Base-by-base conservation (phyloP, 2,888 invertebrate species). In the Hemicrepidius hirtus region DNA sequence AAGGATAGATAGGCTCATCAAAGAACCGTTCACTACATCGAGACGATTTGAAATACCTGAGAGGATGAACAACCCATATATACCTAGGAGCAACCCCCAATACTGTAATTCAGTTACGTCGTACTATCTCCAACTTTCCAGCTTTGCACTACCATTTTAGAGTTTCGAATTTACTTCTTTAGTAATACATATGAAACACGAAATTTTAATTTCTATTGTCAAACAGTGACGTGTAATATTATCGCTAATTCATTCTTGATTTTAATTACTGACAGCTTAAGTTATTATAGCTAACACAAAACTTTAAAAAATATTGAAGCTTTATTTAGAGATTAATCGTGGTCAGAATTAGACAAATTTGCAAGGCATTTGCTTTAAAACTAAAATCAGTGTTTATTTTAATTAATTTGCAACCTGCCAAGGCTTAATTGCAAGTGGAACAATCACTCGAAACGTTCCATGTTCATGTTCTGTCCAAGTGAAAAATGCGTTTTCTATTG, bases 1-100 rank as follows among this genome's bases (percentile, higher is more conserved):
- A 20, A 68, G 68, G 68, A 68, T 68, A 69, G 55, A 69, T 64
- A 64, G 40, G 32, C 63, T 64, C 63, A 64, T 69, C 69, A 69
- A 63, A 40, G 63, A 69, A 63, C 28, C 63, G 55, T 64, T 69
- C 63, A 63, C 55, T 64, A 55, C 63, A 69, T 64, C 55, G 44
- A 50, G 55, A 69, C 69, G 64, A 55, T 44, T 63, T 44, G 35
- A 53, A 64, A 50, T 68, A 68, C 50, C 62, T 68, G 62, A 40
- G 53, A 69, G 53, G 53, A 64, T 64, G 63, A 69, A 32, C 53
- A 63, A 32, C 63, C 53, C 37, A 63, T 40, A 63, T 40, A 63
- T 63, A 63, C 40, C 69, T 63, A 57, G 55, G 16, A 63, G 50
- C 44, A 41, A 63, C 50, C 40, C 49, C 63, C 53, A 55, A 69